These are phyloP conservation scores for Cyclopterus lumpus DNA, from an alignment of 2,797 vertebrate genomes.

Conservation along the genomic window DNA sequence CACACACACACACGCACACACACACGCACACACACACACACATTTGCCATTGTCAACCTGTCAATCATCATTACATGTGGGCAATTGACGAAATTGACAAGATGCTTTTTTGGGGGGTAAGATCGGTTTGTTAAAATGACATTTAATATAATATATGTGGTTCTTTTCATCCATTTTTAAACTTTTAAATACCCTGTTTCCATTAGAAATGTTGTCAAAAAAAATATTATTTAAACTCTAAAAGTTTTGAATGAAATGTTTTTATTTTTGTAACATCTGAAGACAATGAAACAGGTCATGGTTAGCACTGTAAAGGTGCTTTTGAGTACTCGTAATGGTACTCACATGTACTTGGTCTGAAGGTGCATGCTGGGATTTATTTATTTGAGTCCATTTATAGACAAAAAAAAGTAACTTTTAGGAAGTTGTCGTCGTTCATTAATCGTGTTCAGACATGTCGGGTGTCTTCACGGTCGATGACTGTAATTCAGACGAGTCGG, in stretches of 20 bases:
- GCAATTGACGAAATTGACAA: too few relatives aligned
- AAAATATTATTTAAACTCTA: neutral
- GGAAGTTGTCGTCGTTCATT: slow-evolving; percentile 18
- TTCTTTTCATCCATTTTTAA: neutral
- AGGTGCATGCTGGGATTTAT: too few relatives aligned
- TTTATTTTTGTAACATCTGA: too few relatives aligned
- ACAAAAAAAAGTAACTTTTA: neutral
- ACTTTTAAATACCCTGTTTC: too few relatives aligned
- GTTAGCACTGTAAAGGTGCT: too few relatives aligned
- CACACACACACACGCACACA: slow-evolving; percentile 1
- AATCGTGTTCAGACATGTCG: neutral
- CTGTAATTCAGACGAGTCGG: neutral
- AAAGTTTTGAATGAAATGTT: too few relatives aligned
- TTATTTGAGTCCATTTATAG: neutral
- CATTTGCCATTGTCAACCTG: neutral
- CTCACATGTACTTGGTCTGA: too few relatives aligned
- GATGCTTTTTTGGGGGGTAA: neutral
- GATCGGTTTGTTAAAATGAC: neutral
- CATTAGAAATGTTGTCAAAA: neutral
- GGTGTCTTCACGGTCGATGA: neutral
- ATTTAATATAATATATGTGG: neutral
- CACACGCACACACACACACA: neutral
- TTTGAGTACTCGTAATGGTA: too few relatives aligned
- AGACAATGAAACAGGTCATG: too few relatives aligned
- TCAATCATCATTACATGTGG: too few relatives aligned